Evolutionary conservation across 2,797 vertebrate species (phyloP), one percentile per base, ranked within the genome.

Genomic region (Notoglanidium macrostoma): DNA sequence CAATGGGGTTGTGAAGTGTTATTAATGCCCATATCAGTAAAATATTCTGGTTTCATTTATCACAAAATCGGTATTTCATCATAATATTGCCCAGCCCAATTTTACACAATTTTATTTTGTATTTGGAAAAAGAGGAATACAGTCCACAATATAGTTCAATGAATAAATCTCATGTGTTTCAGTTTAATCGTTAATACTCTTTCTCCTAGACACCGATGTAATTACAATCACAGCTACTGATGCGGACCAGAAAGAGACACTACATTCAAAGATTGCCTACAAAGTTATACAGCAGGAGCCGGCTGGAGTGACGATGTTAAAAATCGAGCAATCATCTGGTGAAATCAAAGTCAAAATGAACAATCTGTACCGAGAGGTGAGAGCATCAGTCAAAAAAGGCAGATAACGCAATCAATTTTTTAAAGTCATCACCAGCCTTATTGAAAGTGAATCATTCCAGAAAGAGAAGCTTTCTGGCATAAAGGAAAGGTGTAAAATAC

Each of bases 301-400:
- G 59, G 7, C 32, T 0, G 35, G 55, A 0, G 6, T n/a, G 2
- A 65, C 29, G 2, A 91, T 97, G 90, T 99, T 99, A 92, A 17
- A 2, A 70, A 94, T 99, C 21, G 89, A 96, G 83, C 87, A 88
- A 83, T 46, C 86, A 1, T 97, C 96, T 0, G 98, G 98, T 0
- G 93, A 94, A 40, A 91, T 99, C 89, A 89, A 0, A 11, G 96
- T 98, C 84, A 89, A 1, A 82, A 68, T 40, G n/a, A 92, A 68
- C 72, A 92, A 92, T 46, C 95, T 99, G 15, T 97, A 99, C 90
- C 95, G 98, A 93, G 98, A 99, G 97, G 98, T 99, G 95, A 95
- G 94, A 14, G 55, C 77, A 21, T 79, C 32, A 57, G 21, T 59
- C 23, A 44, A 59, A 57, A 79, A 79, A 59, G n/a, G 19, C 10